Percentiles rank a stretch among this genome's conserved stretches.
Conservation (phyloP, 2,888 invertebrate species). For the Eilema caniola region DNA sequence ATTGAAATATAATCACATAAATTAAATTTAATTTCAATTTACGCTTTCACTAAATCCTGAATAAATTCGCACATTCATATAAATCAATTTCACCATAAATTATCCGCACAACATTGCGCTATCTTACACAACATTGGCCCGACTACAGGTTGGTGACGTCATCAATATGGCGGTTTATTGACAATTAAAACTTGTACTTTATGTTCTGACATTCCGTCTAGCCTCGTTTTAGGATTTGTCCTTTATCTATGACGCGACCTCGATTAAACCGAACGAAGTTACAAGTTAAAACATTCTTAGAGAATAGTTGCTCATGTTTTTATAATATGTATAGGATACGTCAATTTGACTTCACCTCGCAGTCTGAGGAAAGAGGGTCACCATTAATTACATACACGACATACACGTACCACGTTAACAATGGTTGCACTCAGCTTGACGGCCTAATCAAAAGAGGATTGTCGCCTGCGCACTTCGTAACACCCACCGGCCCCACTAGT, state of each 20-base stretch:
- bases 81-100: constrained; percentile 3
- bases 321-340: no score
- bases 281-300: background rate
- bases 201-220: background rate
- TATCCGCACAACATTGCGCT: constrained; percentile 17
- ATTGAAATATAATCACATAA: no score
- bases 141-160: constrained; percentile 26
- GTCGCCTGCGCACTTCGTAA: no score
- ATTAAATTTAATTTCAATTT: background rate
- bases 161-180: constrained; percentile 19
- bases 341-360: no score
- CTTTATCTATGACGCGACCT: background rate
- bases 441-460: no score
- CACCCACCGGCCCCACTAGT: no score
- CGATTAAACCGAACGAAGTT: background rate
- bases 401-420: no score
- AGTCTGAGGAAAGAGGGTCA: no score
- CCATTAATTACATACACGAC: no score
- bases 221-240: background rate
- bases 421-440: no score
- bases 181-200: constrained; percentile 14
- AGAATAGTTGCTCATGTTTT: no score
- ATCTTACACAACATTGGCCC: constrained; percentile 49
- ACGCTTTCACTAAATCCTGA: background rate
- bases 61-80: constrained; percentile 1